Evolutionary conservation across 2,888 invertebrate species (phyloP).

Genomic region (Harmothoe impar): DNA sequence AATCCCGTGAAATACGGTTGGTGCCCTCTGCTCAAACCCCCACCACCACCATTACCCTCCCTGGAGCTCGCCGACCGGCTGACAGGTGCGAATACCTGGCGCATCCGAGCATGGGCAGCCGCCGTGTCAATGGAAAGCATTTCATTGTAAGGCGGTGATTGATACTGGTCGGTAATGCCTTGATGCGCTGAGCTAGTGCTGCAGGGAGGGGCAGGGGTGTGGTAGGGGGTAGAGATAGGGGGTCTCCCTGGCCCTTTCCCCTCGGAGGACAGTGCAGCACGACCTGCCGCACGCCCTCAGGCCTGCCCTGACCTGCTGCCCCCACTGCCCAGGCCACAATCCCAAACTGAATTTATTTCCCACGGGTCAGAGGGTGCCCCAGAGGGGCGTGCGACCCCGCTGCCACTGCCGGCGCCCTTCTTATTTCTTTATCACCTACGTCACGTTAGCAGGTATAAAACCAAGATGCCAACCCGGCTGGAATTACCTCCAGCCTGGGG

Average conservation of each 20-base stretch:
- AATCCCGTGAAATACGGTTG: slow-evolving; percentile 35
- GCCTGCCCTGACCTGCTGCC: slow-evolving; percentile 37
- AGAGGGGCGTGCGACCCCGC: slow-evolving; percentile 13
- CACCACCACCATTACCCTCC: too few relatives aligned
- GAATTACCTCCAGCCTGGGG: neutral
- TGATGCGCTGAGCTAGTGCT: neutral
- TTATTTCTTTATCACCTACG: slow-evolving; percentile 52
- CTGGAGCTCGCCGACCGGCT: neutral
- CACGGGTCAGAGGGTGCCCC: slow-evolving; percentile 30
- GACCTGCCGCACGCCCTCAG: neutral
- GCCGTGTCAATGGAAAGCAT: slow-evolving; percentile 53
- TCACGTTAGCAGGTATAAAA: slow-evolving; percentile 48
- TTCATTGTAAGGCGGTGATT: slow-evolving; percentile 45
- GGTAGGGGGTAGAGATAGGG: neutral
- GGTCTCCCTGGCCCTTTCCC: neutral
- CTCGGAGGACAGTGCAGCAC: neutral
- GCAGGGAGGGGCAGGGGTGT: neutral
- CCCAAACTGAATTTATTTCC: slow-evolving; percentile 55
- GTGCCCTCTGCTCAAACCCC: neutral
- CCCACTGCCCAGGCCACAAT: slow-evolving; percentile 29
- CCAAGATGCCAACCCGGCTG: neutral
- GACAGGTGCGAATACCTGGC: slow-evolving; percentile 54
- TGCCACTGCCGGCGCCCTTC: neutral
- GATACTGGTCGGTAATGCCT: slow-evolving; percentile 50
- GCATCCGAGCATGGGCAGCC: neutral